These are phyloP conservation scores for Nasonia vitripennis DNA, from an alignment of 1,140 invertebrate species.

Conservation along the genomic window DNA sequence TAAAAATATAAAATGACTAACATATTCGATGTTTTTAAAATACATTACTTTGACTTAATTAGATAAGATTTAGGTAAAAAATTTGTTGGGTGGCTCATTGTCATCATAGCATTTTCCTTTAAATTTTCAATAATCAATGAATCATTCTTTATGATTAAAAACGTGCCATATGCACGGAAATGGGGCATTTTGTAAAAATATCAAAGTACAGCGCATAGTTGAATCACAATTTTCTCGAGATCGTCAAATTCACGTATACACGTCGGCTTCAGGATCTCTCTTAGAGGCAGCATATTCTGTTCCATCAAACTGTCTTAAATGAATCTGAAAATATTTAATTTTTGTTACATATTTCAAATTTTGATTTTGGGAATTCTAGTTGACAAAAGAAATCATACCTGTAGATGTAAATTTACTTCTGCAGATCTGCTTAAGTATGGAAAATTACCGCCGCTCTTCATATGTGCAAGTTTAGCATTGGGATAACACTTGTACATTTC, in stretches of 20 bases:
- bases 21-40: not conserved
- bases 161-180: not conserved
- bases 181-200: not conserved
- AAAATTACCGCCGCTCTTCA: constrained; percentile 94
- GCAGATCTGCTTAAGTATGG: constrained; percentile 92
- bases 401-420: constrained; percentile 93
- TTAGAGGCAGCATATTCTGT: constrained; percentile 70
- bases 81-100: not conserved
- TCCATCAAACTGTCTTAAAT: constrained; percentile 77
- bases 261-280: constrained; percentile 31
- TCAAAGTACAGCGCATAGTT: not conserved
- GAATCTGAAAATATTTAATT: constrained; percentile 70
- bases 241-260: constrained; percentile 16
- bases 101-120: not conserved
- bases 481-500: constrained; percentile 93
- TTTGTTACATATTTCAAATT: not conserved
- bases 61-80: not conserved
- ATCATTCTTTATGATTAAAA: not conserved
- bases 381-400: constrained; percentile 77
- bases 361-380: not conserved
- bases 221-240: constrained; percentile 26
- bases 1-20: not conserved
- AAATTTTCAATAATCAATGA: not conserved
- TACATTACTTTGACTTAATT: not conserved
- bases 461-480: constrained; percentile 89